A percentile compares a stretch with the other conserved stretches of the same genome.
Evolutionary conservation across 2,113 vertebrate genomes (phyloP).

Genomic region (Hyperopisus bebe): DNA sequence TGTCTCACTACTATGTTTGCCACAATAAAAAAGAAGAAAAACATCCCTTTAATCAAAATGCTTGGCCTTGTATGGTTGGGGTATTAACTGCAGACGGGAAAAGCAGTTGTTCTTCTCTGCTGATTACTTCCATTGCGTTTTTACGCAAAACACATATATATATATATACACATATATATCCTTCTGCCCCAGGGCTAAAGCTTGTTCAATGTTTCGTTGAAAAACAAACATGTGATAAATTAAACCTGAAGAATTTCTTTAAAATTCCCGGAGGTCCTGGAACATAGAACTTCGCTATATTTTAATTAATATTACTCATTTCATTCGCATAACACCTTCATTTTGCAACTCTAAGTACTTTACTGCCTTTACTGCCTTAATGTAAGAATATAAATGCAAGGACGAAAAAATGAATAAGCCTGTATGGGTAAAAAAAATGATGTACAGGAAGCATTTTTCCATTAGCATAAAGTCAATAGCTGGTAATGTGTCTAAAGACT

Average conservation of each 20-base stretch:
- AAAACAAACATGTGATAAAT: background rate
- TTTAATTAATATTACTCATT: background rate
- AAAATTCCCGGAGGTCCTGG: background rate
- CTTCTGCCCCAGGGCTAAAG: background rate
- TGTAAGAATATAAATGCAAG: background rate
- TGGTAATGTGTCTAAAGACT: background rate
- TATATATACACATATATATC: background rate
- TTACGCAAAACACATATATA: background rate
- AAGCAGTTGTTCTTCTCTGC: background rate
- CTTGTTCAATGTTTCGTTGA: background rate
- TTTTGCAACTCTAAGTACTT: background rate
- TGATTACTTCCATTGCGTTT: background rate
- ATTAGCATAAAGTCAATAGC: background rate
- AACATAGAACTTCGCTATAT: background rate
- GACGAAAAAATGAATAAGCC: background rate
- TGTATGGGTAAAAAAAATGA: background rate
- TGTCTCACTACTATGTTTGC: constrained; percentile 40
- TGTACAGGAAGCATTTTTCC: background rate
- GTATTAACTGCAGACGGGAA: background rate
- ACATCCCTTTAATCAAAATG: constrained; percentile 46
- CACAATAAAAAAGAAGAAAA: constrained; percentile 41
- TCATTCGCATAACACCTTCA: background rate
- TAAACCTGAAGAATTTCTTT: background rate
- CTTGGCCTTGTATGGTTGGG: constrained; percentile 35
- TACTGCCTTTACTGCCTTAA: background rate